Base-by-base conservation (phyloP, 2,797 vertebrate genomes). In the Sandelia bainsii region DNA sequence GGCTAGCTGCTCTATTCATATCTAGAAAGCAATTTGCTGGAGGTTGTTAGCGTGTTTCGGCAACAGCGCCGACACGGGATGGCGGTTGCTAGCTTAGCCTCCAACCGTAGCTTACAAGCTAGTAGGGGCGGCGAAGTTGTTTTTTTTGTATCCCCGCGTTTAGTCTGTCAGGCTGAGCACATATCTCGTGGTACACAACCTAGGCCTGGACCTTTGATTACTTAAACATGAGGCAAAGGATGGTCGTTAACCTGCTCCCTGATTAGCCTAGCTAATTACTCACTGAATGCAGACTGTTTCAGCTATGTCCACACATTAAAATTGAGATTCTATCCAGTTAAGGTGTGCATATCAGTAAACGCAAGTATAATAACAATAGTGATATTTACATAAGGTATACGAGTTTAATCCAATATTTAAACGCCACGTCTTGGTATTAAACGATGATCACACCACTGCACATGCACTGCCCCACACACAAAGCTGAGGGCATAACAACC, bases 61-160 rank as follows among this genome's bases (percentile, higher is more conserved):
- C 72, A 44, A 11, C 54, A 40, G 68, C 40, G 39, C 32, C 22
- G 14, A 75, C 66, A 59, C 34, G 54, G 67, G 53, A 39, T 45
- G 29, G 4, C 62, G 74, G 23, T 63, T 54, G 84, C 62, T 89
- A 87, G 83, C 77, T 62, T 67, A 80, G 86, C 82, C 64, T 60
- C 32, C 19, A 5, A 68, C 2, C 12, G 54, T 57, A 70, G 69
- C 62, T 46, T 14, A 29, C 8, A 3, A 66, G 32, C 17, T 20
- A 39, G 19, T 37, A 23, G 25, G 32, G 29, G 8, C 5, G 1
- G 1, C 0, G 6, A 6, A 2, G 1, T 1, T 2, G 0, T 0
- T 0, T 13, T 0, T 0, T 5, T 0, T 2, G n/a, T n/a, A 1
- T 1, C 0, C 79, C 81, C 5, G 52, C 42, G 4, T 56, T 19